Percentiles rank a stretch among this genome's conserved stretches.
These are phyloP conservation scores for Eueides isabella DNA, from an alignment of 1,140 invertebrate genomes.

Conservation along the genomic window DNA sequence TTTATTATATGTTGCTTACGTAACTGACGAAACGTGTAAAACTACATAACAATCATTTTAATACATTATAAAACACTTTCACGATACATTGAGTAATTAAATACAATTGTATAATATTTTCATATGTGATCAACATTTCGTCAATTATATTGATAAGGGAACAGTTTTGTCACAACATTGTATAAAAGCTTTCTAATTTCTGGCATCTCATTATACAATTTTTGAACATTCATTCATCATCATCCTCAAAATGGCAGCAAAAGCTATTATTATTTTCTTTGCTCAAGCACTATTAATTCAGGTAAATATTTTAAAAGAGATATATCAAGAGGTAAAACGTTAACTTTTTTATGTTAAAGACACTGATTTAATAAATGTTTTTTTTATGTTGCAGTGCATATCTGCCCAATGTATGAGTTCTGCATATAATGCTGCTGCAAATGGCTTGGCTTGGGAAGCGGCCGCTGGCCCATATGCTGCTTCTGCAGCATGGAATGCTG, in stretches of 20 bases:
- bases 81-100: background rate
- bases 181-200: background rate
- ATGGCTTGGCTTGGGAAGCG: constrained; percentile 12
- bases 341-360: too few relatives aligned
- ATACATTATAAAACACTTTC: background rate
- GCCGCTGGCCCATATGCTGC: constrained; percentile 2
- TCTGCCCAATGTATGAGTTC: constrained; percentile 26
- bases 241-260: constrained; percentile 30
- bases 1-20: background rate
- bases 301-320: constrained; percentile 11
- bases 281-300: constrained; percentile 22
- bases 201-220: background rate
- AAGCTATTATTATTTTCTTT: constrained; percentile 14
- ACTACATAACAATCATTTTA: background rate
- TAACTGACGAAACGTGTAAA: background rate
- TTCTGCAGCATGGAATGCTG: background rate
- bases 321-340: too few relatives aligned
- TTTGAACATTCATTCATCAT: background rate
- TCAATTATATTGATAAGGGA: background rate
- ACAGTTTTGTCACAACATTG: background rate
- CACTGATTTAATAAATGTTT: too few relatives aligned
- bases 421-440: constrained; percentile 16
- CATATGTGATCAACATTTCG: background rate
- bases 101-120: background rate
- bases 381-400: constrained; percentile 24